These are phyloP conservation scores for Myotis findleyi DNA, from an alignment of 2,797 vertebrate species.

Conservation along the genomic window DNA sequence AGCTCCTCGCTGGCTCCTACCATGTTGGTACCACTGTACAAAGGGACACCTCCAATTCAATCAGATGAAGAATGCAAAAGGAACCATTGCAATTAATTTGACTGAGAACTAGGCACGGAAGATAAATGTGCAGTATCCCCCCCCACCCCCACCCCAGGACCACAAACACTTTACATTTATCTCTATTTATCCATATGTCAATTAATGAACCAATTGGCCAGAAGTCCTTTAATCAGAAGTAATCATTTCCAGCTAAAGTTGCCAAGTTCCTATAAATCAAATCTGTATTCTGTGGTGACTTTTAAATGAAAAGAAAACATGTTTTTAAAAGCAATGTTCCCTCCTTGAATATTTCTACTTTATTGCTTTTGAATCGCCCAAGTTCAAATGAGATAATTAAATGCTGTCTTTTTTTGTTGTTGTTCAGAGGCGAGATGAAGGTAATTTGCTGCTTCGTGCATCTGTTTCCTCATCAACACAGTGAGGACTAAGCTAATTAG, in stretches of 20 bases:
- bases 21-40: constrained; percentile 8
- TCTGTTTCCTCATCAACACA: constrained; percentile 90
- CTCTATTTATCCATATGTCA: constrained; percentile 65
- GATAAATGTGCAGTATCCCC: constrained; percentile 1
- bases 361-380: constrained; percentile 87
- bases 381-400: constrained; percentile 98
- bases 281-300: constrained; percentile 34
- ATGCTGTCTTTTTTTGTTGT: constrained; percentile 85
- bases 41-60: constrained; percentile 44
- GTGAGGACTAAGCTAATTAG: constrained; percentile 91
- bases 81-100: constrained; percentile 61
- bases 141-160: constrained; percentile 17
- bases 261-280: constrained; percentile 63
- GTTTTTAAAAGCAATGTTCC: constrained; percentile 75
- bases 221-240: constrained; percentile 43
- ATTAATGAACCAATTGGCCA: constrained; percentile 66
- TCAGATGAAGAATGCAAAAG: constrained; percentile 62
- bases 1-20: neutral
- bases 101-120: constrained; percentile 61
- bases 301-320: constrained; percentile 71
- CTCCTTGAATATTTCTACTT: constrained; percentile 87
- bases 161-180: constrained; percentile 67
- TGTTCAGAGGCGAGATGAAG: constrained; percentile 89
- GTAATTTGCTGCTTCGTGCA: constrained; percentile 96
- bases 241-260: constrained; percentile 59